Conservation (phyloP, 35 echinoderm and acorn worm species). For the Ophiothrix spiculata region DNA sequence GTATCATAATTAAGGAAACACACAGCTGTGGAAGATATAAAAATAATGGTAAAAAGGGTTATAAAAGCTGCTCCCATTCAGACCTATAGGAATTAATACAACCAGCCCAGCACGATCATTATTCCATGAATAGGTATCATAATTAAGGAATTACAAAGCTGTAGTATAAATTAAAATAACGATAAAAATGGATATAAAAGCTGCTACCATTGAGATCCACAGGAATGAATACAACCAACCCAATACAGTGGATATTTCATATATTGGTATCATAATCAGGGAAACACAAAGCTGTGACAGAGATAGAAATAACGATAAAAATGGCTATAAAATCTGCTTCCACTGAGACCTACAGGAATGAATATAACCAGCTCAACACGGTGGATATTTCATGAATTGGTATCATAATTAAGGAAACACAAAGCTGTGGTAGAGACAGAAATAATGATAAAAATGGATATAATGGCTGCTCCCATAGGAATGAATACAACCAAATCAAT, state of each 20-base stretch:
- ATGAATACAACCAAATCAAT: no score
- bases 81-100: conserved; percentile 7
- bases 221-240: not conserved
- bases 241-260: not conserved
- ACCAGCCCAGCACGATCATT: not conserved
- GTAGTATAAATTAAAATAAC: no score
- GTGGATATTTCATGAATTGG: conserved; percentile 5
- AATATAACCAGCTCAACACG: not conserved
- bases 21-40: no score
- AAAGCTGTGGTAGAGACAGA: no score
- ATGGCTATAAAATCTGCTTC: not conserved
- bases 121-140: conserved; percentile 29
- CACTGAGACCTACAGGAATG: conserved; percentile 13
- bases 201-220: not conserved
- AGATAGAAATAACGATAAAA: no score
- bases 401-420: conserved; percentile 17
- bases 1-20: conserved; percentile 21
- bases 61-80: not conserved
- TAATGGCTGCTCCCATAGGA: no score
- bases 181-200: no score
- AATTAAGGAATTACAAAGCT: not conserved
- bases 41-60: no score
- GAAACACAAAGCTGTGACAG: not conserved
- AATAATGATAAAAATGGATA: no score
- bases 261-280: conserved; percentile 28